phyloP scores from a whole-genome alignment of 1,140 invertebrate species.

The Scaptomyza graminum region DNA sequence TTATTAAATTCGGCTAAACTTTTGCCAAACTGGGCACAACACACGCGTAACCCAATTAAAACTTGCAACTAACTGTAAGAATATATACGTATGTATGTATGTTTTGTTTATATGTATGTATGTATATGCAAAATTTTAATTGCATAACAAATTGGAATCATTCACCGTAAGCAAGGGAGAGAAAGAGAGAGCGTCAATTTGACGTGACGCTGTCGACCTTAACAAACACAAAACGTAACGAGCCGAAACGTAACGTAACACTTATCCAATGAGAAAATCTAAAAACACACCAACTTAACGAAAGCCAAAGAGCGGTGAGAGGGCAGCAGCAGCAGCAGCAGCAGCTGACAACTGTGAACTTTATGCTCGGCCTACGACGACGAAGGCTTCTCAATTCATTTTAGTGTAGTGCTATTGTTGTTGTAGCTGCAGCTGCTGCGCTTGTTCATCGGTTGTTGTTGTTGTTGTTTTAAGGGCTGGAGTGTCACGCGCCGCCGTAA shows the following conservation, averaged over 20 bases:
- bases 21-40: not conserved
- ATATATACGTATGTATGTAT: not conserved
- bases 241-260: constrained; percentile 26
- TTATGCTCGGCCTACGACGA: constrained; percentile 37
- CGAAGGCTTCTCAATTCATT: no score
- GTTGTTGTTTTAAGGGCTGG: constrained; percentile 24
- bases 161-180: constrained; percentile 2
- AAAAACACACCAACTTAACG: not conserved
- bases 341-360: constrained; percentile 42
- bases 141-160: constrained; percentile 32
- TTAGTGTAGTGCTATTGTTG: constrained; percentile 15
- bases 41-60: constrained; percentile 12
- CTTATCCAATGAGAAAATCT: constrained; percentile 31
- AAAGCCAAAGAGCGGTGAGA: not conserved
- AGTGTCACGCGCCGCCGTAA: constrained; percentile 61
- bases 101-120: not conserved
- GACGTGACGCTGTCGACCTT: constrained; percentile 17
- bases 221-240: constrained; percentile 14
- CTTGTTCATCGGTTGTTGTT: not conserved
- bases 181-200: not conserved
- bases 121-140: constrained; percentile 16
- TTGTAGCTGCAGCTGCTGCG: constrained; percentile 10
- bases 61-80: constrained; percentile 9
- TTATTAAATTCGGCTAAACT: constrained; percentile 21
- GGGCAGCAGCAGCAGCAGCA: not conserved